phyloP scores from a whole-genome alignment of 2,888 invertebrate species.

The Drepana falcataria region DNA sequence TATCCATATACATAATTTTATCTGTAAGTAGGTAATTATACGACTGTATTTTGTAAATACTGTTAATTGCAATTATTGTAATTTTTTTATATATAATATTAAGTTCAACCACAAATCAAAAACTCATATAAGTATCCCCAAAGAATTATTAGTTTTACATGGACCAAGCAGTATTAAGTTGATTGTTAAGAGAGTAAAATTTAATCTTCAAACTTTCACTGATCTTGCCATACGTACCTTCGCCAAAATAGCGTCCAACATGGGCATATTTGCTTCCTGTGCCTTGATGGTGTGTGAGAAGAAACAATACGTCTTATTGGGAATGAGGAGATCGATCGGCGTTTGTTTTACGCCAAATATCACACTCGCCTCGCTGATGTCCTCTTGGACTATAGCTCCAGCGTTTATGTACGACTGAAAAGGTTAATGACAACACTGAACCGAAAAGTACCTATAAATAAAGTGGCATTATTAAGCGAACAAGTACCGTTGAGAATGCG shows the following conservation, averaged over 20 bases:
- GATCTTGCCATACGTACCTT: slow-evolving; percentile 73
- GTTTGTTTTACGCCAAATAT: slow-evolving; percentile 99
- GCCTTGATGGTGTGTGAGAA: slow-evolving; percentile 99
- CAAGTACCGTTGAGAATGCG: no score
- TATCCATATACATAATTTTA: no score
- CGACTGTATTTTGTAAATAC: no score
- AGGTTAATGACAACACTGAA: background rate
- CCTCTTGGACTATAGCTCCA: slow-evolving; percentile 96
- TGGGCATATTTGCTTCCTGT: slow-evolving; percentile 98
- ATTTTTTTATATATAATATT: no score
- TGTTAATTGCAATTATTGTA: no score
- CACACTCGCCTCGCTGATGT: slow-evolving; percentile 96
- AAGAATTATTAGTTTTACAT: no score
- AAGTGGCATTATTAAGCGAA: background rate
- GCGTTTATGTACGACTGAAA: slow-evolving; percentile 91
- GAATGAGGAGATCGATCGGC: slow-evolving; percentile 93
- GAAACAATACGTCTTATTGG: slow-evolving; percentile 98
- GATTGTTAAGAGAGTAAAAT: no score
- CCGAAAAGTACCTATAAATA: background rate
- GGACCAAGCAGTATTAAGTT: no score
- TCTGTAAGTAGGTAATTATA: no score
- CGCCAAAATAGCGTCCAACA: slow-evolving; percentile 96
- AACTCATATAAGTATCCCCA: no score
- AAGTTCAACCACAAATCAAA: no score
- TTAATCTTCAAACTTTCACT: no score